A percentile compares a stretch with the other conserved stretches of the same genome.
Evolutionary conservation across 2,797 vertebrate species (phyloP).

Genomic region (Megalops cyprinoides): DNA sequence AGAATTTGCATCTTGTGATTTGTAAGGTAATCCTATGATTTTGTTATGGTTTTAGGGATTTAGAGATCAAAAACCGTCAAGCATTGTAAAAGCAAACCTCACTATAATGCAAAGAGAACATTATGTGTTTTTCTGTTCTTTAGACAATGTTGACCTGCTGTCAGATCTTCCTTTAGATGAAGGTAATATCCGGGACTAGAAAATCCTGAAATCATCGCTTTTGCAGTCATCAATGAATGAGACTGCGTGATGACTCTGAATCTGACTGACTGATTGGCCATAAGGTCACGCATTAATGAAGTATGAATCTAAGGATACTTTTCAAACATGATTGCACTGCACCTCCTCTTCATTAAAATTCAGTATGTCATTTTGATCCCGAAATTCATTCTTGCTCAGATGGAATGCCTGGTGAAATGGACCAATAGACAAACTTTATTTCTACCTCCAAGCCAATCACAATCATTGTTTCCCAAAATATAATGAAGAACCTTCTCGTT

Average conservation of each 20-base stretch:
- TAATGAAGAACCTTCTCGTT: too few relatives aligned
- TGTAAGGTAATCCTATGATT: too few relatives aligned
- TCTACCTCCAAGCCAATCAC: too few relatives aligned
- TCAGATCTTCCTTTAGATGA: conserved; percentile 10
- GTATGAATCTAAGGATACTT: neutral
- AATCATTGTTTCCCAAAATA: too few relatives aligned
- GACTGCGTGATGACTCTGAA: neutral
- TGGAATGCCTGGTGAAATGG: too few relatives aligned
- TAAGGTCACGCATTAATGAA: neutral
- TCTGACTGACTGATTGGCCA: neutral
- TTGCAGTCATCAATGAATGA: neutral
- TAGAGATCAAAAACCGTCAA: neutral
- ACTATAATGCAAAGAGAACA: neutral
- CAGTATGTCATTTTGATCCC: neutral
- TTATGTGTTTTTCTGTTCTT: neutral
- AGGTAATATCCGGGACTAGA: neutral
- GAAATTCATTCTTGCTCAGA: neutral
- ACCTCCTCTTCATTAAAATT: neutral
- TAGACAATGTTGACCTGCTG: conserved; percentile 16
- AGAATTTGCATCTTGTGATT: too few relatives aligned
- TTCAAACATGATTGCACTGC: neutral
- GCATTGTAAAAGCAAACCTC: neutral
- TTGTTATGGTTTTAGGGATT: too few relatives aligned
- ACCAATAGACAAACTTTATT: too few relatives aligned
- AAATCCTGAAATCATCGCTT: neutral